These are phyloP conservation scores for Sciurus vulgaris DNA, from an alignment of 2,797 vertebrate species.

Conservation along the genomic window DNA sequence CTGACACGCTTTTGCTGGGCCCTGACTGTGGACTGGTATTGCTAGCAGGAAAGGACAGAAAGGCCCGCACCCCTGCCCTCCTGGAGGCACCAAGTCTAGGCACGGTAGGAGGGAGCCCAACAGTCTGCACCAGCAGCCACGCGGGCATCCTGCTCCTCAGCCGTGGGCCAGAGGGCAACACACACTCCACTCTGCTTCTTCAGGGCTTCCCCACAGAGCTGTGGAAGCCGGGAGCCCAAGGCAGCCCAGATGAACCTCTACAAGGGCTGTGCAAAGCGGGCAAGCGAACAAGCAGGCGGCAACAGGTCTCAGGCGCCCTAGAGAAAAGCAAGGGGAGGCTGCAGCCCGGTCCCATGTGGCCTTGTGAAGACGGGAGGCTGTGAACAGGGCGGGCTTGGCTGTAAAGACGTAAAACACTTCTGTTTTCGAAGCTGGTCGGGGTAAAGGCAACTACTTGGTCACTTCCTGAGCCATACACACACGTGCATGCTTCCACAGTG, in stretches of 20 bases:
- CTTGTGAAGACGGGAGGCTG: background rate
- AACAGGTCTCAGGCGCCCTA: background rate
- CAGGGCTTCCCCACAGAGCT: background rate
- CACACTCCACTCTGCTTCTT: rapidly evolving
- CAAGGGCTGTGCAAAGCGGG: background rate
- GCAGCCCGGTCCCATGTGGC: background rate
- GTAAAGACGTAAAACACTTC: background rate
- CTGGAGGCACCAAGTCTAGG: too few relatives aligned
- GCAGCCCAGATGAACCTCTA: background rate
- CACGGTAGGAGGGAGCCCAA: background rate
- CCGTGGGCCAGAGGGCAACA: background rate
- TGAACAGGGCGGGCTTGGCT: background rate
- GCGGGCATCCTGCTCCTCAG: background rate
- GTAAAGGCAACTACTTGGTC: background rate
- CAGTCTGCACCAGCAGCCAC: background rate
- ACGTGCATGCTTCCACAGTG: background rate
- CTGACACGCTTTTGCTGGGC: too few relatives aligned
- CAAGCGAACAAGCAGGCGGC: background rate
- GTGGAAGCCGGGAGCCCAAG: background rate
- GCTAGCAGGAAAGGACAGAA: background rate
- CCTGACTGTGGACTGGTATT: too few relatives aligned
- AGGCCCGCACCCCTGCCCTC: too few relatives aligned
- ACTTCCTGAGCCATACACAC: background rate
- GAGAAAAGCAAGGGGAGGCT: background rate
- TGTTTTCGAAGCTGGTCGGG: too few relatives aligned